A percentile compares a stretch with the other conserved stretches of the same genome.
These are phyloP conservation scores for Lampropteryx suffumata DNA, from an alignment of 2,888 invertebrate species.

Conservation along the genomic window DNA sequence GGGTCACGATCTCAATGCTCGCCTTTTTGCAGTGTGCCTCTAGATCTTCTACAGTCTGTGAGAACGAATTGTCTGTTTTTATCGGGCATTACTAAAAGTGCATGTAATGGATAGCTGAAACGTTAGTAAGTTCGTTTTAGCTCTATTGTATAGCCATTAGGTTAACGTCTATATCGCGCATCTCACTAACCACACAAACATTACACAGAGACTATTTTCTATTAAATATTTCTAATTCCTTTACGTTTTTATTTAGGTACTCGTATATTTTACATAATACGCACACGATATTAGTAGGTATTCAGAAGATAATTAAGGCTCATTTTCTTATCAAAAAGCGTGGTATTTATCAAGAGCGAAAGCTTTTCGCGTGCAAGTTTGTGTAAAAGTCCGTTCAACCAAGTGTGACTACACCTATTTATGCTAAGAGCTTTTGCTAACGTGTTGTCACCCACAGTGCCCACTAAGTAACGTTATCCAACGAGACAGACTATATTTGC, in stretches of 20 bases:
- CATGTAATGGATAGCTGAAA: too few species aligned
- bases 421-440: conserved; percentile 35
- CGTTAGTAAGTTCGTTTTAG: too few species aligned
- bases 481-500: conserved; percentile 31
- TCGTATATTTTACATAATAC: too few species aligned
- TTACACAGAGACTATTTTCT: too few species aligned
- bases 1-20: conserved; percentile 96
- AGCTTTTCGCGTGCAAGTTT: conserved; percentile 24
- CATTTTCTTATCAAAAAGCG: neutral
- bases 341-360: conserved; percentile 10
- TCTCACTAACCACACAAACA: too few species aligned
- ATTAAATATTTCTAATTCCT: too few species aligned
- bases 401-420: conserved; percentile 32
- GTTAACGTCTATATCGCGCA: too few species aligned
- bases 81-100: too few species aligned
- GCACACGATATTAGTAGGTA: too few species aligned
- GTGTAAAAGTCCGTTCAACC: conserved; percentile 30
- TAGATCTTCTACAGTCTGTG: conserved; percentile 97
- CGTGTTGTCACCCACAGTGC: conserved; percentile 26
- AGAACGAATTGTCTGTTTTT: conserved; percentile 26
- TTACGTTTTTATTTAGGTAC: too few species aligned
- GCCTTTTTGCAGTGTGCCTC: conserved; percentile 96
- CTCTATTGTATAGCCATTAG: too few species aligned
- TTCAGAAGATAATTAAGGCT: too few species aligned
- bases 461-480: conserved; percentile 29